A percentile compares a stretch with the other conserved stretches of the same genome.
phyloP scores from a whole-genome alignment of 2,113 vertebrate genomes.

The Oophaga pumilio region DNA sequence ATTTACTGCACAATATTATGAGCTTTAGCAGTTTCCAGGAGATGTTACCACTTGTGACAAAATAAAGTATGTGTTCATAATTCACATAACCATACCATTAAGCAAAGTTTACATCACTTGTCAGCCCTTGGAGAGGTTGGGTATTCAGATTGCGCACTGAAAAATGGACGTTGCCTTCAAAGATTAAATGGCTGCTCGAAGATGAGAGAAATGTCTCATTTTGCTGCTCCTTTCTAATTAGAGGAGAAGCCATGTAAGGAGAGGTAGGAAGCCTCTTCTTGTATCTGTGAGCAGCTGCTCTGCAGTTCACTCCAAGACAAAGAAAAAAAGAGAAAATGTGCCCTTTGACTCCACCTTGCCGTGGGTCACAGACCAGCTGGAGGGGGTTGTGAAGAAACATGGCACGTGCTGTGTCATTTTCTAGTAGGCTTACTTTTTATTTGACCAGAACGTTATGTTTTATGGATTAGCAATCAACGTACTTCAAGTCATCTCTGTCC shows the following conservation, averaged over 20 bases:
- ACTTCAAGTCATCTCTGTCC: slow-evolving; percentile 6
- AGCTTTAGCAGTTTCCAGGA: slow-evolving; percentile 51
- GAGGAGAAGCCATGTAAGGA: slow-evolving; percentile 4
- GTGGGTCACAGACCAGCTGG: slow-evolving; percentile 54
- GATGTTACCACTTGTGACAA: slow-evolving; percentile 51
- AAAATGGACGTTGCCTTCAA: slow-evolving; percentile 30
- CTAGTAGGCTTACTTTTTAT: slow-evolving; percentile 42
- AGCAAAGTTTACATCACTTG: slow-evolving; percentile 43
- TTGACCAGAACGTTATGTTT: slow-evolving; percentile 46
- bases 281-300: slow-evolving; percentile 46
- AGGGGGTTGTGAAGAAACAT: slow-evolving; percentile 50
- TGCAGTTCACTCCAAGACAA: slow-evolving; percentile 38
- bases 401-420: slow-evolving; percentile 47
- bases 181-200: background rate
- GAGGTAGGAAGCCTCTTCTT: slow-evolving; percentile 24
- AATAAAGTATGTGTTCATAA: slow-evolving; percentile 52
- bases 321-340: slow-evolving; percentile 42
- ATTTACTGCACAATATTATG: slow-evolving; percentile 52
- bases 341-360: slow-evolving; percentile 52
- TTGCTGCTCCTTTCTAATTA: slow-evolving; percentile 38
- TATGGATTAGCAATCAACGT: slow-evolving; percentile 50
- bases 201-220: slow-evolving; percentile 27
- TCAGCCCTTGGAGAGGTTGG: background rate
- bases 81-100: slow-evolving; percentile 47
- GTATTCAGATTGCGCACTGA: slow-evolving; percentile 12